Base-by-base conservation (phyloP, 2,113 vertebrate genomes). In the Lepidothrix coronata region DNA sequence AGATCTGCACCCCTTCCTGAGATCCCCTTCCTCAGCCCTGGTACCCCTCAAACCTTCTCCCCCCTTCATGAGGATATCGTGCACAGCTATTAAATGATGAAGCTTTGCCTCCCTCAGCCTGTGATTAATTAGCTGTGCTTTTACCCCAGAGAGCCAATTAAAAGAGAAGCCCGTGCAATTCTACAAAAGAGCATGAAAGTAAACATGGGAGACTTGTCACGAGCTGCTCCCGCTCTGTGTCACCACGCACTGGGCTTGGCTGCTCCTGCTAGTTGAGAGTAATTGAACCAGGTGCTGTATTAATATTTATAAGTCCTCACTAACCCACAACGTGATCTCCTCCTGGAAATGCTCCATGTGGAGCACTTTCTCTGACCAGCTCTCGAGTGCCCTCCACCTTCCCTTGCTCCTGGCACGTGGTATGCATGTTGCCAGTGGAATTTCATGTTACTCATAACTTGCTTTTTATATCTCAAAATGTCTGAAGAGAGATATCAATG, bases 251-350 rank as follows among this genome's bases (percentile, higher is more conserved):
- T 0, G 2, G 43, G 46, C 70, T 17, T 15, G 49, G n/a, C 92
- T 82, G 89, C 57, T 74, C 65, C 77, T 75, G 77, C 66, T 33
- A 17, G 25, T 25, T 62, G 27, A 35, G 68, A 79, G 81, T 48
- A 82, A 71, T 7, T 35, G 92, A 93, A 94, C 61, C 87, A 84
- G 81, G 89, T 61, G 75, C 91, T 33, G 28, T 31, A 57, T 93
- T 71, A 90, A 92, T 89, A 95, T 91, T 93, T 62, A 96, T 94
- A 74, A 82, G 49, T 67, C 73, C 58, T 86, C 61, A 5, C 72
- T 82, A 77, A 92, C 49, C 68, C 37, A 11, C 77, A 37, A 2
- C 9, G 25, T 88, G 86, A 82, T 85, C 75, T 78, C 35, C 65
- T 84, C 12, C 13, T 49, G 68, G 61, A 74, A 84, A 71, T 21